Evolutionary conservation across 2,797 vertebrate genomes (phyloP), one percentile per base, ranked within the genome.

Genomic region (Artibeus jamaicensis): DNA sequence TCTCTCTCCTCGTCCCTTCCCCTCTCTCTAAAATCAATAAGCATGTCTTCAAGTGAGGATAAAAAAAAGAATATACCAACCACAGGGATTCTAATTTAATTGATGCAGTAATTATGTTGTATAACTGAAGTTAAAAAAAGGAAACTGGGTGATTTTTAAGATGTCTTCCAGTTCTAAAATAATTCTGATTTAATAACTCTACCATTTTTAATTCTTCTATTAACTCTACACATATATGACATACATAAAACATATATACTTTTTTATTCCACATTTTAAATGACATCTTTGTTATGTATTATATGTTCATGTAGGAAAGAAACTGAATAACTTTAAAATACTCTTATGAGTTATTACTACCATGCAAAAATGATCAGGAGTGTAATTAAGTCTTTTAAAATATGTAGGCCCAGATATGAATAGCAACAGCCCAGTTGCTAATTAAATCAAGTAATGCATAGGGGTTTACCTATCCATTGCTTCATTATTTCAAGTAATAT

Each of bases 341-440:
- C 82, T 89, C 79, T 71, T 91, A 71, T 65, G 5, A 65, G 26
- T 79, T 93, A 83, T 37, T 81, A 24, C 12, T 76, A 34, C 6
- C 5, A 88, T 92, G 19, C 6, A 90, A 67, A 96, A 94, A 91
- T 68, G 78, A 70, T 82, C n/a, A 65, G 22, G 50, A 90, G 15
- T 74, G 1, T 85, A 92, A 95, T 57, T 74, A 94, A 86, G 15
- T 57, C 50, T 96, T 70, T 89, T 65, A 92, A 96, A 96, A 91
- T 29, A n/a, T 26, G 15, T 59, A 70, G n/a, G n/a, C n/a, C 26
- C 37, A 55, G 50, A 39, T 44, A 55, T 37, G 14, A 82, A 70
- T 9, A 91, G 9, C 55, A 91, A 89, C 37, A 68, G 71, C 8
- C 26, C 37, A 73, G 8, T 21, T 89, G 50, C 26, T 90, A 70